Evolutionary conservation across 2,113 vertebrate genomes (phyloP).

Genomic region (Eurystomus gularis): DNA sequence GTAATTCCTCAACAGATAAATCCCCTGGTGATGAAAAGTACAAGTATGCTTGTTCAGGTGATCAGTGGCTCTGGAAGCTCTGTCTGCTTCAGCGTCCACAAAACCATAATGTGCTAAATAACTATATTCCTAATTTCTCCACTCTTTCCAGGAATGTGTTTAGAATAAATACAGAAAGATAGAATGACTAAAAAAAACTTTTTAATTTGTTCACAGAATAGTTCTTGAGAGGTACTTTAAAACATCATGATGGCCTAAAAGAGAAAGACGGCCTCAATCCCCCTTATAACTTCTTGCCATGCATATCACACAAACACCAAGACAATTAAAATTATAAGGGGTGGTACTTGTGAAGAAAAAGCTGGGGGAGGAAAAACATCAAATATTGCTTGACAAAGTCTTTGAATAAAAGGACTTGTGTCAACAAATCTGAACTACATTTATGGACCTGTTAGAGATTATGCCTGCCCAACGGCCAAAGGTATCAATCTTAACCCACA

Average conservation of each 20-base stretch:
- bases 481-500: constrained; percentile 19
- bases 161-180: background rate
- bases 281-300: background rate
- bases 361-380: background rate
- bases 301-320: background rate
- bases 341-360: background rate
- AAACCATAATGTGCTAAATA: background rate
- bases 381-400: background rate
- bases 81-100: background rate
- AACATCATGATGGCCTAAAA: background rate
- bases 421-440: constrained; percentile 38
- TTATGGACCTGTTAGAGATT: constrained; percentile 11
- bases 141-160: background rate
- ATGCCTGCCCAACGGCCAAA: constrained; percentile 44
- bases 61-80: background rate
- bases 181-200: background rate
- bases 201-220: background rate
- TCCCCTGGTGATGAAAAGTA: background rate
- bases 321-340: background rate
- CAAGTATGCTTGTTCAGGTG: background rate
- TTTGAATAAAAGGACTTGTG: constrained; percentile 27
- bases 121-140: background rate
- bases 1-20: background rate
- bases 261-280: background rate
- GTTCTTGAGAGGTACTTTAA: background rate